Evolutionary conservation across 2,888 invertebrate species (phyloP).

Genomic region (Dasypogon diadema): DNA sequence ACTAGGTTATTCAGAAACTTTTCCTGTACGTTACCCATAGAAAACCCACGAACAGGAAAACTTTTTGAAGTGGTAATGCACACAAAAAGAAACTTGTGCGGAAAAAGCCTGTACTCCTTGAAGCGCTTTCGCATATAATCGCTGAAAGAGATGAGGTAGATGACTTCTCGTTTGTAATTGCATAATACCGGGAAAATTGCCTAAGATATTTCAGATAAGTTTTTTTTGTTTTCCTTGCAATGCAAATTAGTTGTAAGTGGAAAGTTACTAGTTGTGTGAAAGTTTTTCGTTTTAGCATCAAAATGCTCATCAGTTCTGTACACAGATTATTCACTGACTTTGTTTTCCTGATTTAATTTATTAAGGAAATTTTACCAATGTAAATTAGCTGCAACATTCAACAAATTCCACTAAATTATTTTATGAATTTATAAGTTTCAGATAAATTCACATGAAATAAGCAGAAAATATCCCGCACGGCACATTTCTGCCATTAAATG

Average conservation of each 20-base stretch:
- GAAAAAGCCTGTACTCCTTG: background rate
- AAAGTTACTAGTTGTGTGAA: too few relatives aligned
- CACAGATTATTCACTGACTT: too few relatives aligned
- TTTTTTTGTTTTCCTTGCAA: background rate
- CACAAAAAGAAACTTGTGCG: slow-evolving; percentile 2
- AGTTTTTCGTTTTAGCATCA: too few relatives aligned
- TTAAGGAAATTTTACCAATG: too few relatives aligned
- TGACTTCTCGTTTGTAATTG: slow-evolving; percentile 22
- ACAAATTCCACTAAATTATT: too few relatives aligned
- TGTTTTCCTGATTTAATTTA: too few relatives aligned
- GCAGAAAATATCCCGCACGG: too few relatives aligned
- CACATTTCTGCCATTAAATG: background rate
- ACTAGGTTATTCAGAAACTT: slow-evolving; percentile 16
- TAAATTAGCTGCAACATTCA: too few relatives aligned
- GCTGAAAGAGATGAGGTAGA: slow-evolving; percentile 10
- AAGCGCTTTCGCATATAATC: background rate
- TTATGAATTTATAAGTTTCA: too few relatives aligned
- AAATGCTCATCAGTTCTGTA: too few relatives aligned
- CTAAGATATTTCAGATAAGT: background rate
- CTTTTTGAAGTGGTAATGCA: slow-evolving; percentile 24
- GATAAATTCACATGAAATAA: too few relatives aligned
- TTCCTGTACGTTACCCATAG: slow-evolving; percentile 32
- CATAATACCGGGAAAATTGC: slow-evolving; percentile 28
- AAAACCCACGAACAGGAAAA: slow-evolving; percentile 31
- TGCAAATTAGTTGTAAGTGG: too few relatives aligned